These are phyloP conservation scores for Dryobotodes eremita DNA, from an alignment of 2,888 invertebrate genomes.

Conservation along the genomic window DNA sequence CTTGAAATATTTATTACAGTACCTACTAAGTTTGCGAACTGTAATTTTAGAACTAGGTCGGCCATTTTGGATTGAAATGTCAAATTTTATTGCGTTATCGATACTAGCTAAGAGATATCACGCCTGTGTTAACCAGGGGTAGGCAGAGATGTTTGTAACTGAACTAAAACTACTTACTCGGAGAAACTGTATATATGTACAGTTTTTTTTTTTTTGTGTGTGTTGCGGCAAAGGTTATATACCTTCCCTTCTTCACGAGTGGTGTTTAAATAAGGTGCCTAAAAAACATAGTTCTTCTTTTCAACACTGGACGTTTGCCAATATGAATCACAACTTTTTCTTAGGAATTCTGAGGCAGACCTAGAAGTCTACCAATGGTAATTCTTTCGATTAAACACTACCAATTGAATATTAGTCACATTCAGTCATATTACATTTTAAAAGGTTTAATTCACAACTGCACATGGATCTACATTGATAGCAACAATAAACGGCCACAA, in stretches of 20 bases:
- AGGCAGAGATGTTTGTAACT: neutral
- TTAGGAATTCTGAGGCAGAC: neutral
- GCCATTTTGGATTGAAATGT: constrained; percentile 43
- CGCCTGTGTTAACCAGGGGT: neutral
- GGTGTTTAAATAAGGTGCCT: neutral
- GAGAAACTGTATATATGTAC: no score
- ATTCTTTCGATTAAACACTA: neutral
- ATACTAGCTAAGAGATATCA: neutral
- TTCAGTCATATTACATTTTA: neutral
- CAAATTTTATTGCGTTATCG: constrained; percentile 35
- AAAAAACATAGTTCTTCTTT: no score
- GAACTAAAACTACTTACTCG: no score
- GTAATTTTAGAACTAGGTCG: constrained; percentile 61
- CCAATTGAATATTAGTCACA: neutral
- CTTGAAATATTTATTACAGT: constrained; percentile 50
- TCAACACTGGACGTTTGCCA: constrained; percentile 7
- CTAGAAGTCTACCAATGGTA: neutral
- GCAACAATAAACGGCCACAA: neutral
- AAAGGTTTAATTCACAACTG: neutral
- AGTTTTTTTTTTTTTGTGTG: no score
- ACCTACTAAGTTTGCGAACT: constrained; percentile 48
- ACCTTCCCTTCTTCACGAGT: no score
- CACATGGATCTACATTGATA: neutral
- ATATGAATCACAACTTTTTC: constrained; percentile 24
- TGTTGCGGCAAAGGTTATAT: no score